Percentiles rank a stretch among this genome's conserved stretches.
Conservation (phyloP, 2,888 invertebrate species). For the Dicranocentrus wangi region DNA sequence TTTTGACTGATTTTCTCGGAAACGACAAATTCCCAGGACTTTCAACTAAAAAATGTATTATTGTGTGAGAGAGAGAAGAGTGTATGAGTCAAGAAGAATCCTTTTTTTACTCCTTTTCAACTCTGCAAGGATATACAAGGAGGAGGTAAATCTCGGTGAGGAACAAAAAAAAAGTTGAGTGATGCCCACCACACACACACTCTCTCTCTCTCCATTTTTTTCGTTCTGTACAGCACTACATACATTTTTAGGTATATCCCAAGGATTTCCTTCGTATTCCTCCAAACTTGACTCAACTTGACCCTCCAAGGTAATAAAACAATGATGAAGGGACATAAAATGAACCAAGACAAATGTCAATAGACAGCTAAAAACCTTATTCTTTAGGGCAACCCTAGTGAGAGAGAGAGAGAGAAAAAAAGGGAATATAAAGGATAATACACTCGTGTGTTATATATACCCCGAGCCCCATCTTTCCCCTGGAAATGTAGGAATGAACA, state of each 20-base stretch:
- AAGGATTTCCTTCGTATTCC: slow-evolving; percentile 47
- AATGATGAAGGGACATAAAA: slow-evolving; percentile 73
- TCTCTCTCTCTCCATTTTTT: slow-evolving; percentile 5
- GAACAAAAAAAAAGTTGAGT: slow-evolving; percentile 21
- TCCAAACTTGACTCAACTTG: slow-evolving; percentile 67
- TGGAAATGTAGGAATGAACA: slow-evolving; percentile 49
- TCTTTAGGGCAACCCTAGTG: slow-evolving; percentile 31
- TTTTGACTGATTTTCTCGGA: too few relatives aligned
- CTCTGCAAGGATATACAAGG: too few relatives aligned
- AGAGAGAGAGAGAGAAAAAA: background rate
- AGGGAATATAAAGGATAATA: background rate
- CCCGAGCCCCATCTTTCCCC: background rate
- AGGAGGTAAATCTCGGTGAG: slow-evolving; percentile 32
- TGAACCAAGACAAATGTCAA: slow-evolving; percentile 73
- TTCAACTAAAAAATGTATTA: too few relatives aligned
- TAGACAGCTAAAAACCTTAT: slow-evolving; percentile 67
- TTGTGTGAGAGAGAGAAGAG: too few relatives aligned
- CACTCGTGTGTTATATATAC: background rate
- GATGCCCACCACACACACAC: slow-evolving; percentile 17
- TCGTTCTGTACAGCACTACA: background rate
- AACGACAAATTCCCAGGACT: too few relatives aligned
- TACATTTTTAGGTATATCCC: background rate
- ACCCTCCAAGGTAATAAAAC: slow-evolving; percentile 72
- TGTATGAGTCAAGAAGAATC: slow-evolving; percentile 27
- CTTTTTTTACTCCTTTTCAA: slow-evolving; percentile 6